phyloP scores from a whole-genome alignment of 1,140 invertebrate genomes.

The Rhagoletis pomonella region DNA sequence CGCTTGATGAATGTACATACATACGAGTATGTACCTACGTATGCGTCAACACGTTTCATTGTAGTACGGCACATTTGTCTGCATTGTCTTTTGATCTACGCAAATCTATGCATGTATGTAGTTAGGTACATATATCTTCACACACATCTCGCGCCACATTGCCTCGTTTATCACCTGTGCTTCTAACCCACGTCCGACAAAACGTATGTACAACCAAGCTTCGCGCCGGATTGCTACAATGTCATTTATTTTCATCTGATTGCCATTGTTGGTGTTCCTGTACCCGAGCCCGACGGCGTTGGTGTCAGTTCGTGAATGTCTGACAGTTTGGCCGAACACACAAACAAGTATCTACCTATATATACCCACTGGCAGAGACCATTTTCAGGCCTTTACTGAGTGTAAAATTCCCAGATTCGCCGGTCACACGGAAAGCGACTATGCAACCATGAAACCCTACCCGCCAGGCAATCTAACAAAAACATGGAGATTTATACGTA shows the following conservation, averaged over 20 bases:
- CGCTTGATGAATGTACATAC: background rate
- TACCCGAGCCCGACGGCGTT: background rate
- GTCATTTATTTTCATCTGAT: conserved; percentile 39
- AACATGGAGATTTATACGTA: background rate
- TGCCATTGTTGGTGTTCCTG: background rate
- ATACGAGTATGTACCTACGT: background rate
- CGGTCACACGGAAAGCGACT: background rate
- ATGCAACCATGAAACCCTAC: background rate
- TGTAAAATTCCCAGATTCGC: background rate
- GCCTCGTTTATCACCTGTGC: conserved; percentile 18
- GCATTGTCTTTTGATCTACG: background rate
- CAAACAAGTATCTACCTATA: background rate
- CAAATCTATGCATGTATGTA: background rate
- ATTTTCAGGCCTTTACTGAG: background rate
- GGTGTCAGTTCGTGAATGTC: background rate
- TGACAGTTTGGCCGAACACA: background rate
- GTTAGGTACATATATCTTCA: background rate
- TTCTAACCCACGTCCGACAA: background rate
- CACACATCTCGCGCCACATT: background rate
- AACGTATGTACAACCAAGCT: background rate
- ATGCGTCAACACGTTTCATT: background rate
- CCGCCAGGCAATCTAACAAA: background rate
- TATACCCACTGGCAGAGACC: background rate
- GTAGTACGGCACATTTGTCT: background rate
- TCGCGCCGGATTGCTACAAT: background rate